Evolutionary conservation across 2,797 vertebrate species (phyloP), one percentile per base, ranked within the genome.

Genomic region (Valencia hispanica): DNA sequence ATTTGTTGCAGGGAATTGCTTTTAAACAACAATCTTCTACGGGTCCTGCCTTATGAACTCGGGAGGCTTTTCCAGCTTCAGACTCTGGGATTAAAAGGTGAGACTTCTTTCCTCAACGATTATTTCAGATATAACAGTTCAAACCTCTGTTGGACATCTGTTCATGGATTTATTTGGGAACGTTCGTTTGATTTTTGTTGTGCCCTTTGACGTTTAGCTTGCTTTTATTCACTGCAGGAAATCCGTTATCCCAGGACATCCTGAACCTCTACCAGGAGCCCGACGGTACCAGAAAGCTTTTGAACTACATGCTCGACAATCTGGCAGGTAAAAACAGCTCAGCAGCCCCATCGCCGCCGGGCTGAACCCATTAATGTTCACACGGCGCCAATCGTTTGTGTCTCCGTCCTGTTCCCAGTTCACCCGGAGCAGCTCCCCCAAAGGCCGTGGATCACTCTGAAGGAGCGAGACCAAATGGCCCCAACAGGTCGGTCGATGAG

Each of bases 251-350:
- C 90, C 97, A 98, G 89, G 98, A 99, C 96, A 98, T 99, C 95
- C 96, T 99, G 89, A 98, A 97, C 87, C 94, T 98, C 86, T 99
- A 99, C 96, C 97, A 99, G 94, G 98, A 99, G 92, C 94, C 96
- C 61, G 98, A 99, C 20, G 98, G 98, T 94, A 99, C 98, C 89
- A 96, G 97, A 87, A 99, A 99, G 95, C 97, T 99, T 94, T 94
- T 99, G 94, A 99, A 99, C 94, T 99, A 98, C 94, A 99, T 99
- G 98, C 97, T 99, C 84, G 97, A 99, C 96, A 98, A 99, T 97
- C 97, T 99, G 90, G 97, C 98, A 96, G 98, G 98, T 99, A 93
- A 89, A 93, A 89, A 41, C 0, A 15, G 1, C 66, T n/a, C 25
- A 0, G 27, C 25, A 2, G 34, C 72, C 2, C 8, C 70, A 5